phyloP scores from a whole-genome alignment of 2,797 vertebrate species.

The Psittacula derbiana region DNA sequence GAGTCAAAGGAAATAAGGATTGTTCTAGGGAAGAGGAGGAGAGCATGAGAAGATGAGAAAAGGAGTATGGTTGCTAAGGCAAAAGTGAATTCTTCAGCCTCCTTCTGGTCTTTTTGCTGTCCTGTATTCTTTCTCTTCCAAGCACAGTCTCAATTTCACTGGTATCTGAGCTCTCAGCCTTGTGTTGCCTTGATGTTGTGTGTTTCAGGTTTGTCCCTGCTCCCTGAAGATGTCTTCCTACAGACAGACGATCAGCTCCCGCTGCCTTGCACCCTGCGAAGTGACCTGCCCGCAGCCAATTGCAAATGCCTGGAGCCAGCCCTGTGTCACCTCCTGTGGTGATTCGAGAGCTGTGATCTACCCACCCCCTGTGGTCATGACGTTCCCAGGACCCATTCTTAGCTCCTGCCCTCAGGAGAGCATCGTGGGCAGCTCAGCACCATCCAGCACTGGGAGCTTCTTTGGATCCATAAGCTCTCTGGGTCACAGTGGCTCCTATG shows the following conservation, averaged over 20 bases:
- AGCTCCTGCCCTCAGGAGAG: constrained; percentile 46
- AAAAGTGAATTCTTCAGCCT: neutral
- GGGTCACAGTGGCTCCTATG: neutral
- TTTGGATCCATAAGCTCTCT: neutral
- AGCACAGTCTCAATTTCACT: accelerated
- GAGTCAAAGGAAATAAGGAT: neutral
- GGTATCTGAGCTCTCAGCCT: neutral
- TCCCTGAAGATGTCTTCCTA: neutral
- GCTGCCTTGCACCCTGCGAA: neutral
- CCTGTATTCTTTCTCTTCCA: neutral
- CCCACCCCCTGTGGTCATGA: neutral
- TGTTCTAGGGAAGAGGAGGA: accelerated
- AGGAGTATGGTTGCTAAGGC: neutral
- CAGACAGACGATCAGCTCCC: neutral
- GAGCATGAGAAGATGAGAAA: neutral
- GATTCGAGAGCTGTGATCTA: neutral
- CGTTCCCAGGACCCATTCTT: constrained; percentile 43
- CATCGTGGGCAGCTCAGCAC: neutral
- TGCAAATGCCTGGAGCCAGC: neutral
- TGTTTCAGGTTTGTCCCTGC: neutral
- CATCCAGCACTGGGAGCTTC: neutral
- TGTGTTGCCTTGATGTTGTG: accelerated
- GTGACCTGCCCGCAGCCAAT: neutral
- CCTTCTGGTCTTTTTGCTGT: accelerated
- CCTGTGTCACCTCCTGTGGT: neutral